Evolutionary conservation across 2,113 vertebrate species (phyloP).

Genomic region (Ivindomyrus marchei): DNA sequence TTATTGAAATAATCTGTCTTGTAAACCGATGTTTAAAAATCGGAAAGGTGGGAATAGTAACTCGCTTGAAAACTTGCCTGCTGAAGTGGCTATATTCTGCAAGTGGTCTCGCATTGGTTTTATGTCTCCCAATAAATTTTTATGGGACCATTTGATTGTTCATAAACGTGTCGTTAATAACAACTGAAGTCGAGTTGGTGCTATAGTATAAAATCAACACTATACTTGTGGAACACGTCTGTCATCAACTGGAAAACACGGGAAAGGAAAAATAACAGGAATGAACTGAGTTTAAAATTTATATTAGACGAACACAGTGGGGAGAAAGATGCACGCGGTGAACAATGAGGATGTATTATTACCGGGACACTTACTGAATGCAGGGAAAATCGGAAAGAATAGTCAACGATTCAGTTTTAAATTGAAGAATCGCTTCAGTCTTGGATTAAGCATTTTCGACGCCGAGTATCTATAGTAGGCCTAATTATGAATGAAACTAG

Average conservation of each 20-base stretch:
- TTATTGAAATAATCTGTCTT: constrained; percentile 17
- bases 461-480: neutral
- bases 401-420: neutral
- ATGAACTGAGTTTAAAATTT: neutral
- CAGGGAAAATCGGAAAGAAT: neutral
- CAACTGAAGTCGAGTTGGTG: constrained; percentile 53
- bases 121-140: constrained; percentile 97
- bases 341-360: neutral
- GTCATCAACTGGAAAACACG: neutral
- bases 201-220: constrained; percentile 25
- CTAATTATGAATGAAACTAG: neutral
- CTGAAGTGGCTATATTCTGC: constrained; percentile 56
- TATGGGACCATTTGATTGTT: constrained; percentile 98
- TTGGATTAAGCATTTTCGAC: neutral
- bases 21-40: constrained; percentile 12
- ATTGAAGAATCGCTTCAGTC: neutral
- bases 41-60: constrained; percentile 31
- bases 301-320: neutral
- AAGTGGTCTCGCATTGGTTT: constrained; percentile 71
- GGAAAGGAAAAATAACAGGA: neutral
- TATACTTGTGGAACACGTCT: neutral
- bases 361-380: neutral
- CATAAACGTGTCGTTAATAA: constrained; percentile 98
- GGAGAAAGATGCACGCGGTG: neutral
- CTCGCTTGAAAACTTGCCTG: constrained; percentile 26